Base-by-base conservation (phyloP, 1,140 invertebrate species). In the Glomeris maerens region DNA sequence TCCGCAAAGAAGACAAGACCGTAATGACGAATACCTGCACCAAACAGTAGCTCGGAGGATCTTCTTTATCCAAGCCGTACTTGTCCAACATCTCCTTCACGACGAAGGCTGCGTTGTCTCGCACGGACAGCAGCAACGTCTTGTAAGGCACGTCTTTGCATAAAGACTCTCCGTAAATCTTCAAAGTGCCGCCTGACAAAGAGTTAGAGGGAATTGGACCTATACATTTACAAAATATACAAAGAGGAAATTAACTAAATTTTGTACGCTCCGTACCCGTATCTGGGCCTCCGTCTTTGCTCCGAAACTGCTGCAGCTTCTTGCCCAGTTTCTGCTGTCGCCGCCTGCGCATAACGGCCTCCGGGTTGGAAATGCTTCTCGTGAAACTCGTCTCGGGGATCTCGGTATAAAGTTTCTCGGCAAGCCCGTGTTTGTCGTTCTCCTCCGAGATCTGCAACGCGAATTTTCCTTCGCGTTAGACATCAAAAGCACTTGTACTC, bases 121-220 rank as follows among this genome's bases (percentile, higher is more conserved):
- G 76, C 13, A 94, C 83, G 20, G 92, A 95, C 27, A 98, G 72
- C 53, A 98, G 73, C 31, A 99, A 71, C 2, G 95, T 98, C 72
- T 98, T 98, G 69, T 99, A 99, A 38, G 95, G 94, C 54, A 97
- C 90, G 72, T 96, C 92, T 60, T 87, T 83, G 63, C 90, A 91
- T 4, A 99, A 72, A 13, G 90, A 87, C 66, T 95, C 90, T 23
- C 95, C 95, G 69, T 97, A 98, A 59, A 99, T 96, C 71, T 98
- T 96, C 23, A 99, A 68, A 3, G 92, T 97, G 42, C 94, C 95
- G 45, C 95, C 74, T 71, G 50, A 62, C 57, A 38, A 29, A 47
- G 56, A 25, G 29, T 1, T 38, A 52, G 36, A 26, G n/a, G n/a
- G n/a, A n/a, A n/a, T n/a, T n/a, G n/a, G n/a, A n/a, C n/a, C n/a